Conservation (phyloP, 2,113 vertebrate species). For the Gavialis gangeticus region DNA sequence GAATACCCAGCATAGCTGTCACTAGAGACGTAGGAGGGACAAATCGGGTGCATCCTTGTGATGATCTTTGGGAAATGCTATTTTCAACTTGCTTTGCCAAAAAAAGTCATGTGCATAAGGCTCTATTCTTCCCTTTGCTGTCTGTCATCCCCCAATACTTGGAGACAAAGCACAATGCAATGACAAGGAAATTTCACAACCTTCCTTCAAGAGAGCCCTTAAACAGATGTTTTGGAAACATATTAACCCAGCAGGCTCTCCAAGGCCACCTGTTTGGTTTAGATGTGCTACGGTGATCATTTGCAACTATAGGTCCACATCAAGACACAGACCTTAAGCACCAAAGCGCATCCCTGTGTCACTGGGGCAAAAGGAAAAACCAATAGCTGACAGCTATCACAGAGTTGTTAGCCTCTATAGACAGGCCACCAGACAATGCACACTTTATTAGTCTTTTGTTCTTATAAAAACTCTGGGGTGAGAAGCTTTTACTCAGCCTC, state of each 20-base stretch:
- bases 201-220: background rate
- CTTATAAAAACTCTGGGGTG: background rate
- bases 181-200: background rate
- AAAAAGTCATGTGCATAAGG: background rate
- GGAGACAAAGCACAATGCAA: background rate
- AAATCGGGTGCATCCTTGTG: constrained; percentile 32
- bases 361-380: background rate
- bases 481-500: background rate
- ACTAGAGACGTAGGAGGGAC: background rate
- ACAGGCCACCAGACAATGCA: background rate
- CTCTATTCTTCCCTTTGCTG: rapidly evolving
- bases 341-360: background rate
- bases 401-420: background rate
- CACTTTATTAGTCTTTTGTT: background rate
- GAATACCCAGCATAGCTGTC: background rate
- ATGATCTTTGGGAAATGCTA: background rate
- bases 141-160: background rate
- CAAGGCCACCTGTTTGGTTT: background rate
- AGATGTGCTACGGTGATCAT: background rate
- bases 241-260: background rate
- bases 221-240: background rate
- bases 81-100: constrained; percentile 30
- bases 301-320: background rate
- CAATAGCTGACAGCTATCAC: background rate
- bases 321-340: background rate